phyloP scores from a whole-genome alignment of 2,888 invertebrate genomes.

The Argyresthia albistria region DNA sequence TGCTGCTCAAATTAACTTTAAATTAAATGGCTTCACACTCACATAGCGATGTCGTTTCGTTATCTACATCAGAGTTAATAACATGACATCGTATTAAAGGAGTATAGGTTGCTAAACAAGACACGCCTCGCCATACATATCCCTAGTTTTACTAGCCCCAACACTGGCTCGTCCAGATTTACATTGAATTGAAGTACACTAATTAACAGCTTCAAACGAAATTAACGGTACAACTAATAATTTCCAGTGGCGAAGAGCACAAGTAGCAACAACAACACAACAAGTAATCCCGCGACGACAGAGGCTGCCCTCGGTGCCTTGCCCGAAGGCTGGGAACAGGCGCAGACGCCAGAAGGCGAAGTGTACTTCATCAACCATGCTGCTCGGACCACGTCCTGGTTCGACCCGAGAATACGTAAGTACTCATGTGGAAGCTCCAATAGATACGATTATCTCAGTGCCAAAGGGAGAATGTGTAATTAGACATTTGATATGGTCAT shows the following conservation, averaged over 20 bases:
- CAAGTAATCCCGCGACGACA: slow-evolving; percentile 22
- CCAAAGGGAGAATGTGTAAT: too few species aligned
- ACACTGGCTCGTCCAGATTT: too few species aligned
- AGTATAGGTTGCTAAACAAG: too few species aligned
- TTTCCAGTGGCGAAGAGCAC: slow-evolving; percentile 71
- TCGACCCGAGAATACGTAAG: slow-evolving; percentile 98
- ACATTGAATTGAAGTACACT: too few species aligned
- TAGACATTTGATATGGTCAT: too few species aligned
- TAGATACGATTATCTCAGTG: too few species aligned
- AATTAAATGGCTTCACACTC: too few species aligned
- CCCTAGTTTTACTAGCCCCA: too few species aligned
- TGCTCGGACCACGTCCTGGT: slow-evolving; percentile 96
- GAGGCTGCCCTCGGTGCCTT: slow-evolving; percentile 80
- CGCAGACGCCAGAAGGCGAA: slow-evolving; percentile 87
- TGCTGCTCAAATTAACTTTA: neutral
- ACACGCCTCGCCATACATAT: too few species aligned
- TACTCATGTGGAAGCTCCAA: slow-evolving; percentile 23
- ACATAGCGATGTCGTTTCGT: too few species aligned
- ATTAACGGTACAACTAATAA: slow-evolving; percentile 31
- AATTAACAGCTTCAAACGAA: neutral
- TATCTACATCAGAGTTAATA: too few species aligned
- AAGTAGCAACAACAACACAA: slow-evolving; percentile 47
- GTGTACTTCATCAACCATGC: slow-evolving; percentile 93
- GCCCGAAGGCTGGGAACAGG: slow-evolving; percentile 92
- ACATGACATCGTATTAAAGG: too few species aligned